Evolutionary conservation across 1,140 invertebrate genomes (phyloP).

Genomic region (Drosophila insularis): DNA sequence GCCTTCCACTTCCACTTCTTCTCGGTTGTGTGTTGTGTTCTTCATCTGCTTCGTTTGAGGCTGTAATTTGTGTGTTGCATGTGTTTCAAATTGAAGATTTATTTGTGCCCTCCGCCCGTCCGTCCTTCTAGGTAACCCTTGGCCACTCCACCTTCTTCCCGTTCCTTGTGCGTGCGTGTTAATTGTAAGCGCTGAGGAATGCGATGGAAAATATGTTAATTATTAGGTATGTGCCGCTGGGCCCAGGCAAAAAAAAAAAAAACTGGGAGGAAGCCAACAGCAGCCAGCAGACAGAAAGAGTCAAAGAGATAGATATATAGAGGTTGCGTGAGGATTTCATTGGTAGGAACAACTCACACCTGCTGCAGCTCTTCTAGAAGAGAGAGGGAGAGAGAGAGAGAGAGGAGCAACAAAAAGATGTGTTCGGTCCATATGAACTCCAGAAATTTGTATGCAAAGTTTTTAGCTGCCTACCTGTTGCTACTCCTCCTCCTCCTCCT

Average conservation of each 20-base stretch:
- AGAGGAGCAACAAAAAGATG: background rate
- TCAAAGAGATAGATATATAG: constrained; percentile 22
- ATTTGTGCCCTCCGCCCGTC: constrained; percentile 52
- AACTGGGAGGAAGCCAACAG: no score
- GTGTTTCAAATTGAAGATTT: constrained; percentile 81
- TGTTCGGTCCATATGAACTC: background rate
- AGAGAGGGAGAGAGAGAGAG: background rate
- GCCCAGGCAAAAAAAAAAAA: constrained; percentile 18
- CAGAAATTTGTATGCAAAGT: constrained; percentile 71
- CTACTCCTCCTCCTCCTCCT: background rate
- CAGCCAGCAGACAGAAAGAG: background rate
- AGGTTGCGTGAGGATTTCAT: constrained; percentile 51
- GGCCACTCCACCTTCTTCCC: background rate
- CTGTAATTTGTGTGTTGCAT: constrained; percentile 81
- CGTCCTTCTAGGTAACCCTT: background rate
- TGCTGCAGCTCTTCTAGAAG: constrained; percentile 14
- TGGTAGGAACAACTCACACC: constrained; percentile 13
- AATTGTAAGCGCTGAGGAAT: constrained; percentile 79
- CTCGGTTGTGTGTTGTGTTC: constrained; percentile 14
- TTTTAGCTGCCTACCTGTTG: constrained; percentile 64
- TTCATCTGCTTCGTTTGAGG: constrained; percentile 55
- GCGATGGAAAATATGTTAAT: constrained; percentile 81
- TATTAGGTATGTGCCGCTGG: constrained; percentile 72
- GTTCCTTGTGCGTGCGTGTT: constrained; percentile 66
- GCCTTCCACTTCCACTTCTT: constrained; percentile 22